Evolutionary conservation across 2,113 vertebrate genomes (phyloP), one percentile per base, ranked within the genome.

Genomic region (Seriola dumerili): DNA sequence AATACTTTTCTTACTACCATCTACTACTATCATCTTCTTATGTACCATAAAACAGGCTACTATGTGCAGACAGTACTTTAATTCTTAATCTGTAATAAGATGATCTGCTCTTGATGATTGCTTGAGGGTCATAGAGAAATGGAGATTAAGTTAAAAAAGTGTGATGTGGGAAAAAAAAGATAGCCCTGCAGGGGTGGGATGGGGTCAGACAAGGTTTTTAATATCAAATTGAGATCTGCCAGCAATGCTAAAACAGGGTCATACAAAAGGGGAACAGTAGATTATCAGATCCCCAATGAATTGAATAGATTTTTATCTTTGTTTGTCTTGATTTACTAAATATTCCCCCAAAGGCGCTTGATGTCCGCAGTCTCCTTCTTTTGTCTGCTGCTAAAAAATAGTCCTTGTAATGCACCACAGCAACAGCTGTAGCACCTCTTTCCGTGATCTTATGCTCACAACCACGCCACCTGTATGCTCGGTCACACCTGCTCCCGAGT

Each of bases 261-360:
- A 34, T 44, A 65, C 72, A 70, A 70, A 57, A 74, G 48, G 25
- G 62, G 13, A 13, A 57, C 57, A 64, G 68, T 52, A 59, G 64
- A 84, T 84, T 70, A 86, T 84, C 80, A 71, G 46, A 48, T 75
- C 1, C n/a, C 64, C 63, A 64, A 73, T 86, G 16, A 74, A 81
- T 42, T 50, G 38, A 73, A 71, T 34, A 13, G 80, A 81, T 74
- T 74, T 46, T 44, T 74, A 80, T 80, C 76, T 65, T 63, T 58
- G 59, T 76, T 72, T 78, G 59, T 65, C 36, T 59, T 50, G 34
- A 69, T 78, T 75, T 80, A 48, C 57, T 58, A 10, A 65, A 2
- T 9, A 66, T 70, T 73, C 50, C 68, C 46, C 68, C 16, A 57
- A 10, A 70, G 76, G 54, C 5, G 0, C 40, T 34, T 32, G 36